A percentile compares a stretch with the other conserved stretches of the same genome.
Conservation (phyloP, 2,797 vertebrate genomes). For the Distichodus sexfasciatus region DNA sequence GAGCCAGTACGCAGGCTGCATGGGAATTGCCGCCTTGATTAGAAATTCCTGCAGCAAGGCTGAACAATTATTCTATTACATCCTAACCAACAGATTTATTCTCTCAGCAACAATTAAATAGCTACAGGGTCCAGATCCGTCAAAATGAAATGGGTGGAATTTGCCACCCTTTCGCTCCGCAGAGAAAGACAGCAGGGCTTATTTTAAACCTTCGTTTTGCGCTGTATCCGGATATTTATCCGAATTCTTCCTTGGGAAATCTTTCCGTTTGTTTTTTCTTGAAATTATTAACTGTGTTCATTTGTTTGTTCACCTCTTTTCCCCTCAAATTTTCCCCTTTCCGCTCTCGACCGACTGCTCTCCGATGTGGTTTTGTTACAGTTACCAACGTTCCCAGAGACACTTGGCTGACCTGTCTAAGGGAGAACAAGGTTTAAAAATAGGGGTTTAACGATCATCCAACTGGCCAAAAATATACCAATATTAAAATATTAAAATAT, state of each 20-base stretch:
- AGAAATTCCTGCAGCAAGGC: constrained; percentile 14
- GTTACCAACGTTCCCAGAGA: background rate
- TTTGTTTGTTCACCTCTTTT: background rate
- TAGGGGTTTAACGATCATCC: too few relatives aligned
- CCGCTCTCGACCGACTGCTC: background rate
- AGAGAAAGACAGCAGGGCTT: constrained; percentile 37
- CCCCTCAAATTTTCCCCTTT: background rate
- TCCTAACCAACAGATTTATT: constrained; percentile 50
- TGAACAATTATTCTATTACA: constrained; percentile 41
- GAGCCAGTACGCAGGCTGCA: background rate
- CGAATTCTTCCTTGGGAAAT: background rate
- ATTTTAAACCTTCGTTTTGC: constrained; percentile 6
- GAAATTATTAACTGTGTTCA: background rate
- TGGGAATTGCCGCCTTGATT: constrained; percentile 32
- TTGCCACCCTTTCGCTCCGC: constrained; percentile 37
- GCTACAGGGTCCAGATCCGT: constrained; percentile 25
- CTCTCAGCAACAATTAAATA: constrained; percentile 45
- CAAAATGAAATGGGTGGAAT: constrained; percentile 26
- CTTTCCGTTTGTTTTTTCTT: background rate
- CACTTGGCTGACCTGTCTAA: background rate
- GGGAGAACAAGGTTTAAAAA: background rate
- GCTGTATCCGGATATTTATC: constrained; percentile 34
- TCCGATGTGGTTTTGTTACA: constrained; percentile 1
- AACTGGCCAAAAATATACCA: too few relatives aligned
- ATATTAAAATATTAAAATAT: too few relatives aligned